phyloP scores from a whole-genome alignment of 2,888 invertebrate species.

The Neoaliturus tenellus region DNA sequence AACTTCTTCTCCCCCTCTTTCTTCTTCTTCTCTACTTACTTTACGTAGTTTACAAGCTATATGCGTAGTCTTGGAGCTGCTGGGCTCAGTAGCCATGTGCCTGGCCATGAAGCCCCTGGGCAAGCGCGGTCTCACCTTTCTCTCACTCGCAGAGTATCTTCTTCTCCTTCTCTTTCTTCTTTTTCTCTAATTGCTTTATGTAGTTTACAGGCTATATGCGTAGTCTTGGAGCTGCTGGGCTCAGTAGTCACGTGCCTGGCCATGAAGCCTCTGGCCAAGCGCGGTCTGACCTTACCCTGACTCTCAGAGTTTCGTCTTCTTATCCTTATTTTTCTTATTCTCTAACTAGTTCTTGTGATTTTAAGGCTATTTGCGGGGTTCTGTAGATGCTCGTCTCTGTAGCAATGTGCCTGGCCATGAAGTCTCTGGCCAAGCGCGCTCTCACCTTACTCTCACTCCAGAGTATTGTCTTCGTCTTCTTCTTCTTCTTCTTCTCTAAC shows the following conservation, averaged over 20 bases:
- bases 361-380: conserved; percentile 57
- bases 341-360: too few species aligned
- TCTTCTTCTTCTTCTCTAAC: not conserved
- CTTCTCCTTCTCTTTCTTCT: conserved; percentile 41
- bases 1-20: too few species aligned
- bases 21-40: too few species aligned
- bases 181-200: too few species aligned
- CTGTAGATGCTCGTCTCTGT: conserved; percentile 52
- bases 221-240: conserved; percentile 51
- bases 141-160: conserved; percentile 47
- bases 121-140: conserved; percentile 56
- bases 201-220: conserved; percentile 58
- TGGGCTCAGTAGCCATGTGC: conserved; percentile 49
- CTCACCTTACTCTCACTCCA: conserved; percentile 55
- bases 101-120: conserved; percentile 55
- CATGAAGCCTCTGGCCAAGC: conserved; percentile 57
- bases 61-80: conserved; percentile 50
- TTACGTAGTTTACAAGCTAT: too few species aligned
- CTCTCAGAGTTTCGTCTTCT: too few species aligned
- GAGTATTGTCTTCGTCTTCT: not conserved
- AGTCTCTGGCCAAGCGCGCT: conserved; percentile 55
- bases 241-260: conserved; percentile 31
- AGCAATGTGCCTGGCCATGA: conserved; percentile 41
- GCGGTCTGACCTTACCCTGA: conserved; percentile 54
- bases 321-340: too few species aligned